These are phyloP conservation scores for Falco peregrinus DNA, from an alignment of 2,797 vertebrate species.

Conservation along the genomic window DNA sequence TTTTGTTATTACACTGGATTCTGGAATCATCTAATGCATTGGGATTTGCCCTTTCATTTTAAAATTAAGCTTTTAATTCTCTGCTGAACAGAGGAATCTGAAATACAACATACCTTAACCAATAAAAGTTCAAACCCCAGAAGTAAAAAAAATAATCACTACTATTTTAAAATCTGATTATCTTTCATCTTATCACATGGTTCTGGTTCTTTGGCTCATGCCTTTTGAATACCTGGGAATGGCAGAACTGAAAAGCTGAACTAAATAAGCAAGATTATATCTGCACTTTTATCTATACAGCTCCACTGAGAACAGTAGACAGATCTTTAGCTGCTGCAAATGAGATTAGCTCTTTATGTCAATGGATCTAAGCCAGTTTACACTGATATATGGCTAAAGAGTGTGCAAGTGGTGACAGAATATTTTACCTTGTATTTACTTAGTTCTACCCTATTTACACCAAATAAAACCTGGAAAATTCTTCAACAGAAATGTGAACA, in stretches of 20 bases:
- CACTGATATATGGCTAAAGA: slow-evolving; percentile 9
- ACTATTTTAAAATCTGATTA: slow-evolving; percentile 7
- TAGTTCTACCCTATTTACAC: not conserved
- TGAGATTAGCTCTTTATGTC: slow-evolving; percentile 49
- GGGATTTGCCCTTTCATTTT: slow-evolving; percentile 16
- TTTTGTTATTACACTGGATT: slow-evolving; percentile 17
- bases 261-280: slow-evolving; percentile 36
- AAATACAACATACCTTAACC: not conserved
- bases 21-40: not conserved
- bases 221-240: not conserved
- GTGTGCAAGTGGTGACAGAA: slow-evolving; percentile 6
- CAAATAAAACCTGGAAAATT: slow-evolving; percentile 6
- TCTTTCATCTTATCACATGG: not conserved
- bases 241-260: slow-evolving; percentile 10
- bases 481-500: slow-evolving; percentile 6
- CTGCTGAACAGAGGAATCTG: not conserved
- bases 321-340: slow-evolving; percentile 54
- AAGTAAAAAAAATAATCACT: not conserved
- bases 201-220: not conserved
- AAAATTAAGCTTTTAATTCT: slow-evolving; percentile 35
- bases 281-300: slow-evolving; percentile 49
- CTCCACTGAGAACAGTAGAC: slow-evolving; percentile 45
- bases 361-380: slow-evolving; percentile 18
- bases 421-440: slow-evolving; percentile 1
- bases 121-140: slow-evolving; percentile 7